phyloP scores from a whole-genome alignment of 1,140 invertebrate species.

The Hylaeus volcanicus region DNA sequence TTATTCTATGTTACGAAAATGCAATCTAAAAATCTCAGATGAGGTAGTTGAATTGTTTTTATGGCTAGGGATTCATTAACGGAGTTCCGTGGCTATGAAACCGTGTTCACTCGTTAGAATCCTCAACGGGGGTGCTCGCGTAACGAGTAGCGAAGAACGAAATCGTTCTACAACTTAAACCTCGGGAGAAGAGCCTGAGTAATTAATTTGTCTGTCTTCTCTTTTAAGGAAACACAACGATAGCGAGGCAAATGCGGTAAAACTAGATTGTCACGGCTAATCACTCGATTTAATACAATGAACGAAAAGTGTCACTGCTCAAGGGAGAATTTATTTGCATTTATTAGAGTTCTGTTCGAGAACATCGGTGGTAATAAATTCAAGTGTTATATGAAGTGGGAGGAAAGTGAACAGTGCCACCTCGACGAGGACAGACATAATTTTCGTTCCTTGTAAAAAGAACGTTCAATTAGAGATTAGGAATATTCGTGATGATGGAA shows the following conservation, averaged over 20 bases:
- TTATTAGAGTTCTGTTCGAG: background rate
- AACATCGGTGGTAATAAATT: background rate
- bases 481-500: too few species aligned
- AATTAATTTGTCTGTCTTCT: background rate
- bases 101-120: conserved; percentile 2
- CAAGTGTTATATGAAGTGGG: background rate
- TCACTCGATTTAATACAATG: background rate
- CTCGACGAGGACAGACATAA: background rate
- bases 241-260: background rate
- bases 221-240: background rate
- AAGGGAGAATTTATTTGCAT: background rate
- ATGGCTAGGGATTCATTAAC: conserved; percentile 1
- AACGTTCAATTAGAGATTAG: too few species aligned
- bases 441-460: background rate
- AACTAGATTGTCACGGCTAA: background rate
- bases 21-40: background rate
- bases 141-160: conserved; percentile 17
- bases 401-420: too few species aligned
- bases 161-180: background rate
- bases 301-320: background rate
- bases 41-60: background rate
- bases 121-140: background rate
- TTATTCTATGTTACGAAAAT: too few species aligned
- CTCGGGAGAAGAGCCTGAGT: background rate
- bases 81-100: background rate